phyloP scores from a whole-genome alignment of 2,888 invertebrate genomes.

The Hemicrepidius hirtus region DNA sequence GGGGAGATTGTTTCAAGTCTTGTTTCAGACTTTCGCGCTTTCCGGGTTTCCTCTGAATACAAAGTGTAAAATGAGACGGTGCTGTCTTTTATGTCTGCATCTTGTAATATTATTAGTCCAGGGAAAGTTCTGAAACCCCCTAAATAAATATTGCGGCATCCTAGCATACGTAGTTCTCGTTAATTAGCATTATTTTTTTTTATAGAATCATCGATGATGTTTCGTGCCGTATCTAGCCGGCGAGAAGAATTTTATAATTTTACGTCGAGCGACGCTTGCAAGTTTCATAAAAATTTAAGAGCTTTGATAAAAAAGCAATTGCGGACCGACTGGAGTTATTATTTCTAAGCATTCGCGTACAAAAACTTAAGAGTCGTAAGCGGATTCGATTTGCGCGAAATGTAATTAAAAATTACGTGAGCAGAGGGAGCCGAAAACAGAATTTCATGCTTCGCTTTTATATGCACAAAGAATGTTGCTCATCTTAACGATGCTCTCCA shows the following conservation, averaged over 20 bases:
- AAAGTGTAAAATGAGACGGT: conserved; percentile 22
- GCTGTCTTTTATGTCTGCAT: conserved; percentile 13
- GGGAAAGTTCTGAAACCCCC: not conserved
- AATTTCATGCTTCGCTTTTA: conserved; percentile 22
- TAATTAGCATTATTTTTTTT: no score
- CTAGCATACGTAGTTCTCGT: no score
- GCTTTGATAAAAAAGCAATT: conserved; percentile 23
- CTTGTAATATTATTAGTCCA: not conserved
- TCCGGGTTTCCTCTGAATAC: conserved; percentile 48
- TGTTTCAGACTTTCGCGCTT: conserved; percentile 50
- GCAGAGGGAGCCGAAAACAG: not conserved
- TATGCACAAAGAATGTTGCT: conserved; percentile 20
- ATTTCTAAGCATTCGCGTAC: conserved; percentile 14
- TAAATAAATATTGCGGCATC: no score
- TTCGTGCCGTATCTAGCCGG: not conserved
- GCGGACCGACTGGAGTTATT: conserved; percentile 11
- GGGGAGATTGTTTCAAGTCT: conserved; percentile 53
- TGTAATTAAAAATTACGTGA: conserved; percentile 19
- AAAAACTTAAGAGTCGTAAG: conserved; percentile 14
- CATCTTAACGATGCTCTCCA: conserved; percentile 17
- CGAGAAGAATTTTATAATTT: conserved; percentile 9
- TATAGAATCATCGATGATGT: not conserved
- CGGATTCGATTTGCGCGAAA: conserved; percentile 20
- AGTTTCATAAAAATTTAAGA: conserved; percentile 20
- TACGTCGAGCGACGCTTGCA: conserved; percentile 13